A percentile compares a stretch with the other conserved stretches of the same genome.
These are phyloP conservation scores for Heteromyza rotundicornis DNA, from an alignment of 2,888 invertebrate species.

Conservation along the genomic window DNA sequence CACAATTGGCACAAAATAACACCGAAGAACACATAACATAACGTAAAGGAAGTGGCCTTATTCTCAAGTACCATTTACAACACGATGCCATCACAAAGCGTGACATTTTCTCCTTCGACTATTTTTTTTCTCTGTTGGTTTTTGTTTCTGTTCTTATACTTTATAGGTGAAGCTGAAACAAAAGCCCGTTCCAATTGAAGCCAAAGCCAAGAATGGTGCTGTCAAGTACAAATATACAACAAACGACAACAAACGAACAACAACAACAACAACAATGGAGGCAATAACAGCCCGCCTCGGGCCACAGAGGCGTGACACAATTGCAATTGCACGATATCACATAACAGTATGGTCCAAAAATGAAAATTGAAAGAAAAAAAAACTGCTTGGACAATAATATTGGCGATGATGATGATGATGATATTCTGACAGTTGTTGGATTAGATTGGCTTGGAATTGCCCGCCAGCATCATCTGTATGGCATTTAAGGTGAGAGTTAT, in stretches of 20 bases:
- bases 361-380: not conserved
- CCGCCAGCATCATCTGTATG: too few species aligned
- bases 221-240: constrained; percentile 10
- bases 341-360: too few species aligned
- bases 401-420: too few species aligned
- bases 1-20: not conserved
- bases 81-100: not conserved
- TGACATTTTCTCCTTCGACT: constrained; percentile 7
- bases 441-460: too few species aligned
- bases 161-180: not conserved
- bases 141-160: not conserved
- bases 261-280: constrained; percentile 12
- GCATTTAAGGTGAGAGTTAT: constrained; percentile 46
- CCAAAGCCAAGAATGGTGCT: constrained; percentile 14
- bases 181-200: not conserved
- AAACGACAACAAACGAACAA: constrained; percentile 14
- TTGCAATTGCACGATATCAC: constrained; percentile 12
- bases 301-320: constrained; percentile 10
- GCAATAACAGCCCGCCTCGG: constrained; percentile 29
- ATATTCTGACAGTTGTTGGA: too few species aligned
- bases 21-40: too few species aligned
- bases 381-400: too few species aligned
- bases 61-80: constrained; percentile 11
- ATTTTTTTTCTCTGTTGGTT: not conserved
- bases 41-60: constrained; percentile 6